These are phyloP conservation scores for Taxidea taxus DNA, from an alignment of 2,113 vertebrate genomes.

Conservation along the genomic window DNA sequence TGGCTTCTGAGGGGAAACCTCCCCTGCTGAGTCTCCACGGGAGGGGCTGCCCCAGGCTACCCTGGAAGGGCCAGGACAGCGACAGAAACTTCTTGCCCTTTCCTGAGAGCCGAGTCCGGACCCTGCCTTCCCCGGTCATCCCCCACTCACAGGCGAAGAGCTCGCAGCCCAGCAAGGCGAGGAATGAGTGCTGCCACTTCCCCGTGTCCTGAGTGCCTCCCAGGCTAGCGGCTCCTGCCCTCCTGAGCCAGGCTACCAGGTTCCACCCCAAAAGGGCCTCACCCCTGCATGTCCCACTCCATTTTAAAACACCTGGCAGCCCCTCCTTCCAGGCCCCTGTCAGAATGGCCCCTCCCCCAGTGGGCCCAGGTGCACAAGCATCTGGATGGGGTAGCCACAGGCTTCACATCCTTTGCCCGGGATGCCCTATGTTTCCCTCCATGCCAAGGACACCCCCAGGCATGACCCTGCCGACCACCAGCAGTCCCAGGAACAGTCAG, in stretches of 20 bases:
- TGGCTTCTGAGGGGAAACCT: not conserved
- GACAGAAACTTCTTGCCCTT: not conserved
- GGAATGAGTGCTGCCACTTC: not conserved
- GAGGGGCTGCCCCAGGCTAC: not conserved
- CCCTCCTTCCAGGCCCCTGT: not conserved
- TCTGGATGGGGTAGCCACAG: not conserved
- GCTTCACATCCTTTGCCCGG: fast-evolving
- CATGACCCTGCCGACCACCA: not conserved
- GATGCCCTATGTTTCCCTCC: not conserved
- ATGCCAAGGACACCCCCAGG: no score
- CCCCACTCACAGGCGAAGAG: not conserved
- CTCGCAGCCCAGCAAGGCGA: not conserved
- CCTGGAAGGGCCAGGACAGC: not conserved
- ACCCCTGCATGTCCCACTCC: not conserved
- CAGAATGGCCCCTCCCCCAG: not conserved
- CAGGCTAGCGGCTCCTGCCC: not conserved
- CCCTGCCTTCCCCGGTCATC: not conserved
- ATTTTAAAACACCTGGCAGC: not conserved
- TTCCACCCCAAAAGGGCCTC: not conserved
- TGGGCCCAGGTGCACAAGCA: not conserved
- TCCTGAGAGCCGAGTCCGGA: not conserved
- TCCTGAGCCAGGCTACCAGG: not conserved
- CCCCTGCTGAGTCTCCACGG: not conserved
- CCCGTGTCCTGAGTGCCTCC: not conserved
- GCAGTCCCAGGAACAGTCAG: not conserved